phyloP scores from a whole-genome alignment of 1,140 invertebrate species.

The Nasonia giraulti region DNA sequence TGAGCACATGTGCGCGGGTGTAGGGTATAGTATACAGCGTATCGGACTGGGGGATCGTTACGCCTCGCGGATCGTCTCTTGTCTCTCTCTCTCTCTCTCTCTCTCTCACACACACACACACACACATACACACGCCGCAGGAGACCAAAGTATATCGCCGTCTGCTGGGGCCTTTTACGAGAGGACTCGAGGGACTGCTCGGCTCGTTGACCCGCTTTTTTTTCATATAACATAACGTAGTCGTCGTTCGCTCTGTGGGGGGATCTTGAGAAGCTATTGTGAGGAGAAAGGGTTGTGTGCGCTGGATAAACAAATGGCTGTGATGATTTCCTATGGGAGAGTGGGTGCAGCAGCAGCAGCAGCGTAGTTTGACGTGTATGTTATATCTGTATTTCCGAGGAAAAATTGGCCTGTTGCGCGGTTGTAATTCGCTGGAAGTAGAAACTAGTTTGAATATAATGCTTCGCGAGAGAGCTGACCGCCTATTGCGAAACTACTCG shows the following conservation, averaged over 20 bases:
- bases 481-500: background rate
- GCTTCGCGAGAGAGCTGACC: background rate
- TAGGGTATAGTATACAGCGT: no score
- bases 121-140: background rate
- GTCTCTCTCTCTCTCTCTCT: background rate
- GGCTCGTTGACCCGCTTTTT: constrained; percentile 16
- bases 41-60: no score
- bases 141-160: background rate
- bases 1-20: no score
- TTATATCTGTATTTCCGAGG: no score
- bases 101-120: background rate
- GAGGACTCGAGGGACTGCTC: background rate
- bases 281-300: background rate
- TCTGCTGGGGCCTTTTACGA: background rate
- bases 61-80: no score
- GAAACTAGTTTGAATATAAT: constrained; percentile 1
- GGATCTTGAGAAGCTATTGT: background rate
- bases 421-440: background rate
- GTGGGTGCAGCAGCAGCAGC: background rate
- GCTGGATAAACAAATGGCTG: background rate
- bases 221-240: no score
- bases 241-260: background rate
- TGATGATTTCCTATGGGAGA: background rate
- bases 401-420: no score
- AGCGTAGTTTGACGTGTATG: background rate